A percentile compares a stretch with the other conserved stretches of the same genome.
Conservation (phyloP, 2,888 invertebrate species). For the Drosophila nigritarsus region DNA sequence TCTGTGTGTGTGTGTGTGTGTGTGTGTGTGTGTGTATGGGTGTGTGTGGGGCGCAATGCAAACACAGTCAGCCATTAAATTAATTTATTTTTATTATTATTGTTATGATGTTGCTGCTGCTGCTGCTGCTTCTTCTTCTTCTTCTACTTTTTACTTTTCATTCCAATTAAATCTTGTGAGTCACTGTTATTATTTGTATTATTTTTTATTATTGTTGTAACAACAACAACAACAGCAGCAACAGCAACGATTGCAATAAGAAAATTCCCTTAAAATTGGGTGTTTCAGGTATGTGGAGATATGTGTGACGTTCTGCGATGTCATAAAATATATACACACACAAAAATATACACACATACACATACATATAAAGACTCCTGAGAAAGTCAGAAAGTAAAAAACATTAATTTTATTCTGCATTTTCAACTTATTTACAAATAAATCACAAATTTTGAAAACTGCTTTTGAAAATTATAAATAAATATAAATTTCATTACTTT, state of each 20-base stretch:
- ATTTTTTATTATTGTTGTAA: constrained; percentile 31
- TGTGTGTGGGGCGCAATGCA: constrained; percentile 26
- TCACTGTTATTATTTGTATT: constrained; percentile 32
- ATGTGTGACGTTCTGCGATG: neutral
- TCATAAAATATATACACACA: neutral
- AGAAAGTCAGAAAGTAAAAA: neutral
- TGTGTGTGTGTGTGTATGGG: constrained; percentile 2
- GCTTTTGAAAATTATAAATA: neutral
- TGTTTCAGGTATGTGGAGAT: too few species aligned
- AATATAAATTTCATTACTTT: neutral
- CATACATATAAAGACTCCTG: neutral
- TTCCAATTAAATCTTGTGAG: constrained; percentile 81
- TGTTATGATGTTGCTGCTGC: constrained; percentile 69
- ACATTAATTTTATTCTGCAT: too few species aligned
- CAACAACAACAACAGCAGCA: constrained; percentile 11
- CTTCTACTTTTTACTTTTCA: constrained; percentile 57
- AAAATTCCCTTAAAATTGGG: constrained; percentile 8
- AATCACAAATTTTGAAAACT: neutral
- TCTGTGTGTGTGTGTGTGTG: constrained; percentile 20
- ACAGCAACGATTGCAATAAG: constrained; percentile 25
- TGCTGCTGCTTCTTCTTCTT: constrained; percentile 5
- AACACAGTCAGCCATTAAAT: constrained; percentile 71
- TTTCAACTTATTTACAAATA: neutral
- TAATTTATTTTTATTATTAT: constrained; percentile 83
- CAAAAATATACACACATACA: neutral